A percentile compares a stretch with the other conserved stretches of the same genome.
phyloP scores from a whole-genome alignment of 2,888 invertebrate species.

The Mactromeris polynyma region DNA sequence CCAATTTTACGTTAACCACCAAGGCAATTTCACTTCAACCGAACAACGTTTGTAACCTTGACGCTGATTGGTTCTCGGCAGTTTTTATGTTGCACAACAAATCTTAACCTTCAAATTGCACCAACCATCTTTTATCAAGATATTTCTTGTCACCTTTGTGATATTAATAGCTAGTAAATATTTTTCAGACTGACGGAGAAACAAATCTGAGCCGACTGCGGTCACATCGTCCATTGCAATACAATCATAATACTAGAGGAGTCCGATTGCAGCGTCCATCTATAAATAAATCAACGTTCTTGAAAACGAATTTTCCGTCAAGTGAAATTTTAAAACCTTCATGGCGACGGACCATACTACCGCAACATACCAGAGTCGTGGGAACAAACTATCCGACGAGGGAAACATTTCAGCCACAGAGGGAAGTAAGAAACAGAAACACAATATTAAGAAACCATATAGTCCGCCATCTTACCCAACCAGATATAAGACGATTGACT shows the following conservation, averaged over 20 bases:
- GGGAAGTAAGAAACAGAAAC: not conserved
- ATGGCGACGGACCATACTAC: not conserved
- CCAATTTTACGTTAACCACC: too few species aligned
- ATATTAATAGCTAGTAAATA: not conserved
- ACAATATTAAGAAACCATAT: not conserved
- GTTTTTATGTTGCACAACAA: not conserved
- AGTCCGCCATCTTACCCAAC: not conserved
- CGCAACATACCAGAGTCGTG: not conserved
- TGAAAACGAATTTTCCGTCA: not conserved
- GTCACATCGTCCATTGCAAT: not conserved
- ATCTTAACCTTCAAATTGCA: too few species aligned
- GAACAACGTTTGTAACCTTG: too few species aligned
- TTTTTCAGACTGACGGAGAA: not conserved
- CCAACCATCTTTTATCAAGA: not conserved
- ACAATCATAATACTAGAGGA: not conserved
- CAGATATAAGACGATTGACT: not conserved
- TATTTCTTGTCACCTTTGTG: not conserved
- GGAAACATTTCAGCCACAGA: not conserved
- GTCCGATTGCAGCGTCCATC: not conserved
- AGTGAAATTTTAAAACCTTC: too few species aligned
- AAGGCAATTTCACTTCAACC: not conserved
- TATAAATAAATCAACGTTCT: not conserved
- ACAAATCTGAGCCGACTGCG: not conserved
- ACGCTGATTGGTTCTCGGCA: too few species aligned
- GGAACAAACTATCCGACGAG: not conserved